These are phyloP conservation scores for Malurus splendens DNA, from an alignment of 2,797 vertebrate genomes.

Conservation along the genomic window DNA sequence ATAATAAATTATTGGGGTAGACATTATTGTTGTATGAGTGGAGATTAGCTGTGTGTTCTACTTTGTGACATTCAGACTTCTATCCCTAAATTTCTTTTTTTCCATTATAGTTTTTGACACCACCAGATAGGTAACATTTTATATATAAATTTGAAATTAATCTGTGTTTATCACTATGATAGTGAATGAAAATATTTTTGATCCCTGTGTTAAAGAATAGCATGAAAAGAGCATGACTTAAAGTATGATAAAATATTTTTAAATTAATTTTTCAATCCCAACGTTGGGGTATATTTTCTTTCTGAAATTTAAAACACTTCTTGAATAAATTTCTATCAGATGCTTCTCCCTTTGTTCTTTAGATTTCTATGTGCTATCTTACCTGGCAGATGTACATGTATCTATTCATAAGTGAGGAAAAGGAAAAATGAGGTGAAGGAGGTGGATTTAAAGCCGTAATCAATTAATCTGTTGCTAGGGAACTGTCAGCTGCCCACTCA, in stretches of 20 bases:
- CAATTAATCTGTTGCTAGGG: conserved; percentile 27
- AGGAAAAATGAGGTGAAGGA: neutral
- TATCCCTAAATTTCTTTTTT: neutral
- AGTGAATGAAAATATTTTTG: neutral
- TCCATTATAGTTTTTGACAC: neutral
- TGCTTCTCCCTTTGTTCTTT: neutral
- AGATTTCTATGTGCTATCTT: neutral
- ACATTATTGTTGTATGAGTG: neutral
- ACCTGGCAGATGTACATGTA: neutral
- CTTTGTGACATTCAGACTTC: neutral
- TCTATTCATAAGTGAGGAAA: neutral
- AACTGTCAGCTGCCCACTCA: neutral
- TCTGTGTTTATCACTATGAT: neutral
- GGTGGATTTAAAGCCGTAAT: conserved; percentile 15
- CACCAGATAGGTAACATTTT: neutral
- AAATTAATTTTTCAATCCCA: neutral
- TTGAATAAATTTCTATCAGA: neutral
- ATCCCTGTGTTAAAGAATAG: neutral
- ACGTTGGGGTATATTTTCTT: neutral
- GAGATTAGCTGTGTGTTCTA: neutral
- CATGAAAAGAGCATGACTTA: neutral
- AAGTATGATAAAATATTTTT: neutral
- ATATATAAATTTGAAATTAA: neutral
- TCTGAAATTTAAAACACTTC: neutral
- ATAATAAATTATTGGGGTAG: neutral